phyloP scores from a whole-genome alignment of 2,113 vertebrate species.

The Percopsis transmontana region DNA sequence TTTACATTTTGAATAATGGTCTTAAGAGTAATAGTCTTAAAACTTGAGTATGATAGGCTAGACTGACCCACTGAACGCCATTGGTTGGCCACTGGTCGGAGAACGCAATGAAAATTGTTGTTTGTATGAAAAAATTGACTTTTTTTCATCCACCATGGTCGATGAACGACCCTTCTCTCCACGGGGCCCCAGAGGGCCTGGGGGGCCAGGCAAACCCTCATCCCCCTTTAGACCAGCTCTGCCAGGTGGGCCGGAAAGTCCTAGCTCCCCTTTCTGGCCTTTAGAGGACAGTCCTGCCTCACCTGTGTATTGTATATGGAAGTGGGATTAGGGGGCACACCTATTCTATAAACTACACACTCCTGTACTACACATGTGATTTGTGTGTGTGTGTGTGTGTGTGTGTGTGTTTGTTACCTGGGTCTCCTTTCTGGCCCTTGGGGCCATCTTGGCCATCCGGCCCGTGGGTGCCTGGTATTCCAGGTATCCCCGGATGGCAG shows the following conservation, averaged over 20 bases:
- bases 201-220: slow-evolving; percentile 1
- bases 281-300: slow-evolving; percentile 5
- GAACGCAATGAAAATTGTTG: rapidly evolving
- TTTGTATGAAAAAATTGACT: slow-evolving; percentile 52
- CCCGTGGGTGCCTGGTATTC: slow-evolving; percentile 57
- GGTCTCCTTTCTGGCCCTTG: slow-evolving; percentile 53
- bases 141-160: neutral
- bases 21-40: too few species aligned
- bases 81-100: neutral
- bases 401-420: slow-evolving; percentile 35
- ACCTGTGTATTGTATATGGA: slow-evolving; percentile 37
- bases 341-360: neutral
- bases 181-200: rapidly evolving
- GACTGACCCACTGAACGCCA: slow-evolving; percentile 45
- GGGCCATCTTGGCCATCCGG: slow-evolving; percentile 34
- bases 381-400: neutral
- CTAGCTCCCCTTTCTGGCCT: slow-evolving; percentile 29
- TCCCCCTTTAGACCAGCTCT: slow-evolving; percentile 59
- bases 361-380: neutral
- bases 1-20: too few species aligned
- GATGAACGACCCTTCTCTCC: slow-evolving; percentile 47
- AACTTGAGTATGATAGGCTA: too few species aligned
- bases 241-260: slow-evolving; percentile 41
- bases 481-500: slow-evolving; percentile 47
- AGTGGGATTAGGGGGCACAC: too few species aligned